Conservation (phyloP, 2,113 vertebrate genomes). For the Halichoeres trimaculatus region DNA sequence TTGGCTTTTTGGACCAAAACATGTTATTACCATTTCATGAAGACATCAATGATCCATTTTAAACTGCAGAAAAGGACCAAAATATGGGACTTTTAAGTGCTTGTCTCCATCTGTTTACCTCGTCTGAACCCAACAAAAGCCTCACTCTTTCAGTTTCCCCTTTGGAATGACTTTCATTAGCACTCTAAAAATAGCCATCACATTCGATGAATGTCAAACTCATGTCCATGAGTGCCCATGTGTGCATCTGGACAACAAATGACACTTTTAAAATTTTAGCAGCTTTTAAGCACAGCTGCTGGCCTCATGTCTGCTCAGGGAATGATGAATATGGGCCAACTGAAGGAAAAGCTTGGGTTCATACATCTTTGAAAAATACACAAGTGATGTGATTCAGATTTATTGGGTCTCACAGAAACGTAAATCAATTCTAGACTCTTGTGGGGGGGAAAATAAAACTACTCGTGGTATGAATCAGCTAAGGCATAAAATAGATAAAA, state of each 20-base stretch:
- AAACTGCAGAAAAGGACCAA: too few relatives aligned
- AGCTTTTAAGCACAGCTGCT: background rate
- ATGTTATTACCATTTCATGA: too few relatives aligned
- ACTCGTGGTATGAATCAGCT: background rate
- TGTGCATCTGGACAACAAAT: slow-evolving; percentile 23
- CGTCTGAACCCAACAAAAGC: background rate
- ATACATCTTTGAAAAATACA: background rate
- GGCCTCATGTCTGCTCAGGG: background rate
- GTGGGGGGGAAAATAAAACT: background rate
- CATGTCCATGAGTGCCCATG: background rate
- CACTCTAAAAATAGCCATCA: slow-evolving; percentile 16
- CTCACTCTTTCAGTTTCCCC: background rate
- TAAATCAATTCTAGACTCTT: background rate
- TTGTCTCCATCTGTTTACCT: slow-evolving; percentile 16
- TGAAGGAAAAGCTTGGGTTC: background rate
- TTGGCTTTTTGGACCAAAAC: too few relatives aligned
- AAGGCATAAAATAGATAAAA: slow-evolving; percentile 26
- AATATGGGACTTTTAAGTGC: too few relatives aligned
- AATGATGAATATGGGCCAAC: background rate
- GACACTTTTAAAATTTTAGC: background rate
- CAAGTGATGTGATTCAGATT: background rate
- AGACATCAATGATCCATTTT: too few relatives aligned
- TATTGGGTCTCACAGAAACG: background rate
- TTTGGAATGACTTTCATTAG: background rate
- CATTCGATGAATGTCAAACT: background rate